Conservation (phyloP, 2,797 vertebrate species). For the Danio jaintianensis region DNA sequence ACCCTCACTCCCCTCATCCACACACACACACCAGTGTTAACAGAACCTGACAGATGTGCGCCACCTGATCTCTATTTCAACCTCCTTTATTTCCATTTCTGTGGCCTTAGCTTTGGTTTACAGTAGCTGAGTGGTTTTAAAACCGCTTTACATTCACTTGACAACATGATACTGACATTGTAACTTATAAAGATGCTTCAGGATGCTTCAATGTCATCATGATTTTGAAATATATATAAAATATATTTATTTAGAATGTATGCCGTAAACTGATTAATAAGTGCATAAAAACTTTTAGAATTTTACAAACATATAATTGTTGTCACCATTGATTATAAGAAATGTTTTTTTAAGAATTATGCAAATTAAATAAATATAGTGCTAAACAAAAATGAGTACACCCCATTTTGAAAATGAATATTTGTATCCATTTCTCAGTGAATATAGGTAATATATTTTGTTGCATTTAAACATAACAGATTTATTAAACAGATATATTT, state of each 20-base stretch:
- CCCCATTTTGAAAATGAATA: too few relatives aligned
- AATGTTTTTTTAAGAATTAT: too few relatives aligned
- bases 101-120: conserved; percentile 29
- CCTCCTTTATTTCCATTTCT: conserved; percentile 4
- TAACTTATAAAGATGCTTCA: not conserved
- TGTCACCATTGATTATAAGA: too few relatives aligned
- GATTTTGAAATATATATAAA: not conserved
- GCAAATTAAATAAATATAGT: too few relatives aligned
- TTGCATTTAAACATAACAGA: too few relatives aligned
- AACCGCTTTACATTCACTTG: not conserved
- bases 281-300: too few relatives aligned
- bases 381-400: too few relatives aligned
- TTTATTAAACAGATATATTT: too few relatives aligned
- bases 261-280: not conserved
- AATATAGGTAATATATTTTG: too few relatives aligned
- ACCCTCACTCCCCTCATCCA: conserved; percentile 40
- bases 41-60: conserved; percentile 42
- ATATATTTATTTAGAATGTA: not conserved
- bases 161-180: not conserved
- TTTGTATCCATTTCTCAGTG: too few relatives aligned
- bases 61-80: conserved; percentile 38
- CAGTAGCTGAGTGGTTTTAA: not conserved
- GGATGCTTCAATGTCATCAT: not conserved
- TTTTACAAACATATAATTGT: too few relatives aligned
- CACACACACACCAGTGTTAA: conserved; percentile 19